Conservation (phyloP, 2,888 invertebrate species). For the Caenorhabditis sinica region DNA sequence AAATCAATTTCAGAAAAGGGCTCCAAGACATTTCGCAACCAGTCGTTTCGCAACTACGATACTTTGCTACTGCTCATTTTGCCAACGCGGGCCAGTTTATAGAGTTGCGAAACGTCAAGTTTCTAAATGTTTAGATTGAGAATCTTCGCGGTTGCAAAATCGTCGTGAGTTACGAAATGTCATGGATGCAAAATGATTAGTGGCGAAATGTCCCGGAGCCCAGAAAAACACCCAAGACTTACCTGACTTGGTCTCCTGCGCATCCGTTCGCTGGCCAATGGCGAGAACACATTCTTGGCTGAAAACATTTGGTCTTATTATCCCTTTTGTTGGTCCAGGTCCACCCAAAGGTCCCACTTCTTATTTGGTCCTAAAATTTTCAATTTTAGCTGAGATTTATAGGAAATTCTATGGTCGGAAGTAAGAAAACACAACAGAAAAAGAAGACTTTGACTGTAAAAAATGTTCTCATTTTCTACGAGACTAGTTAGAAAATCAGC, state of each 20-base stretch:
- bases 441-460: background rate
- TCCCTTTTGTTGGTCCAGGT: background rate
- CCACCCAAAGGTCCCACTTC: too few relatives aligned
- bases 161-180: too few relatives aligned
- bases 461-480: too few relatives aligned
- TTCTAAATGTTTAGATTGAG: too few relatives aligned
- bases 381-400: background rate
- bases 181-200: background rate
- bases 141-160: too few relatives aligned
- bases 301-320: slow-evolving; percentile 71
- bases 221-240: slow-evolving; percentile 16
- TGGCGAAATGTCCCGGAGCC: background rate
- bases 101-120: too few relatives aligned
- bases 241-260: slow-evolving; percentile 75
- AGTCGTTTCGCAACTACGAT: background rate
- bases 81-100: too few relatives aligned
- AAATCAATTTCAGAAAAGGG: too few relatives aligned
- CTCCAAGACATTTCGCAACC: too few relatives aligned
- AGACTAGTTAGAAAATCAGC: too few relatives aligned
- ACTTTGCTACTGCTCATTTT: background rate
- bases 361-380: slow-evolving; percentile 6
- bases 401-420: background rate
- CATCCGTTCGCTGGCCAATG: slow-evolving; percentile 67
- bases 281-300: slow-evolving; percentile 76
- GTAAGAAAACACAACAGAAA: background rate